These are phyloP conservation scores for Berghia stephanieae DNA, from an alignment of 1,140 invertebrate genomes.

Conservation along the genomic window DNA sequence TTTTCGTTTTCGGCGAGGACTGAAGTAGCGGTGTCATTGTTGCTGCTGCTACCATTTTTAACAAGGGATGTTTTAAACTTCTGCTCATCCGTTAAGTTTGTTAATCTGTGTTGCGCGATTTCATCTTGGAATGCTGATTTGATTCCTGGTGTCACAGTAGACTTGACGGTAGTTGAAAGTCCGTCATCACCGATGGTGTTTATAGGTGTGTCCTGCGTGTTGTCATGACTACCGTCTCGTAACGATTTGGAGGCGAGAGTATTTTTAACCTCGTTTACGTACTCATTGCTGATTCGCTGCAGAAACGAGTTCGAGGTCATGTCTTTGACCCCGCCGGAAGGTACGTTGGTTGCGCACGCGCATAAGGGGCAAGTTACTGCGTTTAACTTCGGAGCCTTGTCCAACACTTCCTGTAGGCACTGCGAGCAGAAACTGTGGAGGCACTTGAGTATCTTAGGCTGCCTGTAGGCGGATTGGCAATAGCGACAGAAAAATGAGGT, in stretches of 20 bases:
- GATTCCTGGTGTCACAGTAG: constrained; percentile 4
- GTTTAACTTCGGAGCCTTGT: too few relatives aligned
- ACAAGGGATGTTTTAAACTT: background rate
- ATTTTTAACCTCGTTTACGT: constrained; percentile 18
- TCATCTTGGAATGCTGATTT: background rate
- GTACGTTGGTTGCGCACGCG: constrained; percentile 16
- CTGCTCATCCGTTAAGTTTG: background rate
- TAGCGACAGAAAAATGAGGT: constrained; percentile 48
- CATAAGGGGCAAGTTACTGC: constrained; percentile 35
- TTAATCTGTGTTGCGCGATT: background rate
- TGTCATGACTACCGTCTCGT: background rate
- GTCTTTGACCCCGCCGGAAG: constrained; percentile 21
- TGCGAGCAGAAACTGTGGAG: constrained; percentile 48
- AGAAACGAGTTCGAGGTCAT: constrained; percentile 42
- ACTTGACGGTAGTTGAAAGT: background rate
- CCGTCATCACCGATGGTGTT: background rate
- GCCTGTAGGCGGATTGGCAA: constrained; percentile 43
- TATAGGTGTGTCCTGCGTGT: background rate
- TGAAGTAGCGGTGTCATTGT: background rate
- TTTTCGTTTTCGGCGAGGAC: background rate
- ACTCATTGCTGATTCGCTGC: constrained; percentile 32
- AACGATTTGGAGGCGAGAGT: constrained; percentile 16
- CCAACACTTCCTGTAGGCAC: constrained; percentile 38
- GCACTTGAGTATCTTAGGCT: constrained; percentile 47
- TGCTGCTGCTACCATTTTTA: background rate